Evolutionary conservation across 2,888 invertebrate species (phyloP), one percentile per base, ranked within the genome.

Genomic region (Andrena camellia): DNA sequence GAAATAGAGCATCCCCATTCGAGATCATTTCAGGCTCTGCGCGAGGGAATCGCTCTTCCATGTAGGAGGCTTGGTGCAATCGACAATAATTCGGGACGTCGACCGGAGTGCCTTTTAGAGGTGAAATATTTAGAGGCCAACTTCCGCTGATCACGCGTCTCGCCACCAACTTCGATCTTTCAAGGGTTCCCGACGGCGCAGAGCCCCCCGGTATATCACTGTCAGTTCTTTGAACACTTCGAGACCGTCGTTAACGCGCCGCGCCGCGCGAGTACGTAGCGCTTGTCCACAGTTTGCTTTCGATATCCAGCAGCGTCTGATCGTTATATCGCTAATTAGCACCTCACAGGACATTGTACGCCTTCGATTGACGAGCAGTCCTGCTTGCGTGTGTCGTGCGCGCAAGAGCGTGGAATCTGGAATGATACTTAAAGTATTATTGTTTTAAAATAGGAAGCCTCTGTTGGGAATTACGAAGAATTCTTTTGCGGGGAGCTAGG

Each of bases 21-120:
- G 33, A 10, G 23, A 42, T 1, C 2, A 20, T n/a, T 42, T 42
- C 42, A 42, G 50, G 26, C 50, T 62, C 67, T 59, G 83, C 83
- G 31, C 62, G 69, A 66, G 17, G 23, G 64, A 68, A 83, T 83
- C 73, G 77, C 76, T 81, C 88, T 88, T 88, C 81, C 79, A 81
- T 50, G 35, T 79, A 71, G 59, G 62, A 74, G 82, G 83, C 84
- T 88, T 88, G 84, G 88, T 79, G 86, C 72, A 84, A 86, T n/a
- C 88, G 88, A 88, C 86, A 88, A 88, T 88, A 88, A 88, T 82
- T 73, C 84, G 83, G 68, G 66, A 71, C 68, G 85, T 83, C 81
- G 78, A 88, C 78, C 54, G 78, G 80, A 84, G 88, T 78, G 81
- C 77, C 86, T 87, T 86, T 78, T 70, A 76, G 68, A 52, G 76